Evolutionary conservation across 2,113 vertebrate species (phyloP), one percentile per base, ranked within the genome.

Genomic region (Acanthisitta chloris): DNA sequence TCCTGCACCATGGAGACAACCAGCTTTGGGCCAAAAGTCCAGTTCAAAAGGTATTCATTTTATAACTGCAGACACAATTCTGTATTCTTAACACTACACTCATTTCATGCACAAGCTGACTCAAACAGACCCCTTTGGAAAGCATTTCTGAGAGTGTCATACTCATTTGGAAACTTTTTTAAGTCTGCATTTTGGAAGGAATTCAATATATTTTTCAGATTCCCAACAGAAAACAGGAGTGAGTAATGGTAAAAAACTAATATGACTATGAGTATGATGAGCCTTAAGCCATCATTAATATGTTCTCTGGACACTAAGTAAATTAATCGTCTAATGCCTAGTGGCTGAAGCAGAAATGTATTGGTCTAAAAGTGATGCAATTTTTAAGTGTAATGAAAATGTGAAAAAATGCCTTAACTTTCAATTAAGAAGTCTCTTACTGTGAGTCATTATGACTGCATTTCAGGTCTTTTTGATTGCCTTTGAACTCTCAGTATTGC

Each of bases 381-480:
- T 59, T 96, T 95, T 81, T 52, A 85, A 28, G 24, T 78, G 24
- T 69, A 90, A 94, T 62, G 70, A 89, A 95, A 97, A 71, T 28
- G 15, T 70, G 31, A 64, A 86, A 78, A 70, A 73, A 36, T 18
- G 23, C 13, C 51, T 61, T 33, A 69, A 18, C 79, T 94, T 96
- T 96, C 71, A 95, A 80, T 90, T 92, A 95, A 76, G 49, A 94
- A 86, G 25, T 46, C n/a, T 92, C 52, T 82, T 92, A 72, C 33
- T 92, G 78, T 87, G 81, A 90, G 51, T 80, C 72, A 77, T 90
- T 96, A 43, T 78, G 54, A 74, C 24, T 80, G 20, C 23, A 78
- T 88, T 78, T 92, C 57, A 84, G n/a, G 33, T 49, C 34, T 82
- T 94, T 86, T 46, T 65, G n/a, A 70, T 57, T 67, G 46, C 19